phyloP scores from a whole-genome alignment of 2,797 vertebrate species.

The Coregonus suidteri region DNA sequence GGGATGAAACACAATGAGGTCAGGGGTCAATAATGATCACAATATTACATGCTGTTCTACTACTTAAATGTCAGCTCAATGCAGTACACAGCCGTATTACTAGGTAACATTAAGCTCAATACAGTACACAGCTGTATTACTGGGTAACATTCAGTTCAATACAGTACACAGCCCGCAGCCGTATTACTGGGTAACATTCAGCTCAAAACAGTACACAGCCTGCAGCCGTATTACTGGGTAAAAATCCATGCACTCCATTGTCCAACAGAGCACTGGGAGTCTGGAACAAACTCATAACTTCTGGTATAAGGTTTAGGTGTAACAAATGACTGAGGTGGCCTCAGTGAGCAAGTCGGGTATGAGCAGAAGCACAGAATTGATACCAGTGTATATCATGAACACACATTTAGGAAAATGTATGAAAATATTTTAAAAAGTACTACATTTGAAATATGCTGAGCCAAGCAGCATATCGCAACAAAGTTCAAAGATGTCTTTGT shows the following conservation, averaged over 20 bases:
- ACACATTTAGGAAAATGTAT: background rate
- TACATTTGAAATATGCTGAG: background rate
- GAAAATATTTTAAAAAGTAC: background rate
- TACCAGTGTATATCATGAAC: background rate
- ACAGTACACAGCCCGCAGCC: too few species aligned
- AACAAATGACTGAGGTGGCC: background rate
- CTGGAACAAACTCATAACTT: background rate
- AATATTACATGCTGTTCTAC: background rate
- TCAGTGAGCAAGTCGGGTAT: too few species aligned
- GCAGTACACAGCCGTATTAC: too few species aligned
- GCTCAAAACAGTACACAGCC: too few species aligned
- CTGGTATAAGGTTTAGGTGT: background rate
- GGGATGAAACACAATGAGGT: conserved; percentile 27
- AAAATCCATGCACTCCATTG: too few species aligned
- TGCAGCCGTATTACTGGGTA: too few species aligned
- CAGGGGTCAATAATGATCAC: conserved; percentile 22
- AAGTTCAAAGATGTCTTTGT: background rate
- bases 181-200: too few species aligned
- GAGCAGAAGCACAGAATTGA: too few species aligned
- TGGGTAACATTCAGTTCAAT: too few species aligned
- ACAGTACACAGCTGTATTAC: too few species aligned
- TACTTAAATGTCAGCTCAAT: background rate
- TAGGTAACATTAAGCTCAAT: too few species aligned
- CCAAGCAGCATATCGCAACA: background rate
- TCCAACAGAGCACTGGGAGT: background rate